Conservation (phyloP, 2,797 vertebrate species). For the Poeciliopsis turneri region DNA sequence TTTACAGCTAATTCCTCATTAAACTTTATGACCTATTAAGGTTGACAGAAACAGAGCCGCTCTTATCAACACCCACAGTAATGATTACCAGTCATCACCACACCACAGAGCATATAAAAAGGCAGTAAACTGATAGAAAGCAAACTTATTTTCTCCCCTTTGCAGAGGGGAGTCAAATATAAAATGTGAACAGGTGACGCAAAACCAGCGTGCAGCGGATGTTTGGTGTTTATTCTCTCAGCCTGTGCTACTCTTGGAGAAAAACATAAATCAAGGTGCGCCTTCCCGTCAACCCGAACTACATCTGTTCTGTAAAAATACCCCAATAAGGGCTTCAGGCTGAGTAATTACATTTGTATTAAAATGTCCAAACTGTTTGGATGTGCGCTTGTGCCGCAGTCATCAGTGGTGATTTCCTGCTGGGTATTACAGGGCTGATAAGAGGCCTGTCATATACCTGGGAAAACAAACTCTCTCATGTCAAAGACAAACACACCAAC, state of each 20-base stretch:
- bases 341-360: constrained; percentile 7
- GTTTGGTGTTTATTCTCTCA: constrained; percentile 9
- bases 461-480: constrained; percentile 61
- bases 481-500: constrained; percentile 66
- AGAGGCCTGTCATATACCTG: constrained; percentile 51
- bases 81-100: constrained; percentile 70
- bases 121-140: constrained; percentile 62
- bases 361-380: constrained; percentile 9
- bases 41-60: constrained; percentile 56
- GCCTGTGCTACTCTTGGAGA: background rate
- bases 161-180: constrained; percentile 10
- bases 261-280: constrained; percentile 3
- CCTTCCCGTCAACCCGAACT: background rate
- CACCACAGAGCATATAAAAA: constrained; percentile 57
- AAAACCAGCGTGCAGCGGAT: background rate
- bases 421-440: constrained; percentile 72
- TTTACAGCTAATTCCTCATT: constrained; percentile 73
- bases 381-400: constrained; percentile 20
- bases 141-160: constrained; percentile 62
- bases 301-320: background rate
- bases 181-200: constrained; percentile 19
- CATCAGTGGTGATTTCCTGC: constrained; percentile 67
- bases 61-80: constrained; percentile 54
- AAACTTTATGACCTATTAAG: constrained; percentile 65
- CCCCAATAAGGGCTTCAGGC: background rate